phyloP scores from a whole-genome alignment of 2,113 vertebrate species.

The Pao palembangensis region DNA sequence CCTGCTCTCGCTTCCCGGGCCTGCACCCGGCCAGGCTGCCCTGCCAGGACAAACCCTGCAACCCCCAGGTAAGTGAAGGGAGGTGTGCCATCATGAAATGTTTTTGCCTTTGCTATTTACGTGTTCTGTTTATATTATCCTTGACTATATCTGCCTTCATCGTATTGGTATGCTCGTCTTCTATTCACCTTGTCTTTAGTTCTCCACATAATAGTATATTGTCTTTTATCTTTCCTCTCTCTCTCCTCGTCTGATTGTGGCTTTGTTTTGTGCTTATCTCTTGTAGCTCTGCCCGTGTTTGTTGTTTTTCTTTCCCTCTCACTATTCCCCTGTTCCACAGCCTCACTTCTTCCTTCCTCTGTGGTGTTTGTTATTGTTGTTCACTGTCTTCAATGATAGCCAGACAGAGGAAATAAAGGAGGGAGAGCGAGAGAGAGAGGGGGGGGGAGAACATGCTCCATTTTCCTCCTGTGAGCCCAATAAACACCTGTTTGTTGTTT shows the following conservation, averaged over 20 bases:
- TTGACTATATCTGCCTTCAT: constrained; percentile 49
- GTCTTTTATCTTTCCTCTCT: constrained; percentile 22
- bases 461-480: constrained; percentile 56
- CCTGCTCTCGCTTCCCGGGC: constrained; percentile 91
- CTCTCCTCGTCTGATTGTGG: constrained; percentile 42
- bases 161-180: constrained; percentile 60
- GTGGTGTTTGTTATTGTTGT: constrained; percentile 71
- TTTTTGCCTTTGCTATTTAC: constrained; percentile 52
- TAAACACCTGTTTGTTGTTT: constrained; percentile 71
- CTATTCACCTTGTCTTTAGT: constrained; percentile 56
- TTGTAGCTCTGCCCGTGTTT: constrained; percentile 30
- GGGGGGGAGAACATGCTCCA: constrained; percentile 42
- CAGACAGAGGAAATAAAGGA: constrained; percentile 28
- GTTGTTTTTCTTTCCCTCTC: constrained; percentile 44
- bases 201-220: constrained; percentile 47
- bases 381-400: constrained; percentile 66
- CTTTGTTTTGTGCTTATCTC: constrained; percentile 54
- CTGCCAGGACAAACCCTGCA: constrained; percentile 93
- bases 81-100: not conserved
- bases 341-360: constrained; percentile 33
- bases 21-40: constrained; percentile 86
- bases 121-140: constrained; percentile 44
- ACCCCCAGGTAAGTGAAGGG: constrained; percentile 81
- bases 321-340: constrained; percentile 44
- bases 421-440: constrained; percentile 49